Evolutionary conservation across 2,113 vertebrate genomes (phyloP).

Genomic region (Oreochromis tanganicae): DNA sequence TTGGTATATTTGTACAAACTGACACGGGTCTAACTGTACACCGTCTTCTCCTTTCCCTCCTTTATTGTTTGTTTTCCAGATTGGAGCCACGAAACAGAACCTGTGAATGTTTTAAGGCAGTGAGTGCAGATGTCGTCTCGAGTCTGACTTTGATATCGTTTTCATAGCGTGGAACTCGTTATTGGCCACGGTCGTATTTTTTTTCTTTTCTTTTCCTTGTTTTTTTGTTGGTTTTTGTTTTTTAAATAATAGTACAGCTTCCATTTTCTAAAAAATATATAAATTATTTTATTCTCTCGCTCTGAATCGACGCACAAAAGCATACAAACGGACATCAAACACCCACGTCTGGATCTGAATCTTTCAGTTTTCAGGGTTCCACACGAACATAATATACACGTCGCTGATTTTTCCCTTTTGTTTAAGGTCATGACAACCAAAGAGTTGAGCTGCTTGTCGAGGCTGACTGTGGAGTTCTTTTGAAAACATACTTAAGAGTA

Average conservation of each 20-base stretch:
- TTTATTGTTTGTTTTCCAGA: slow-evolving; percentile 67
- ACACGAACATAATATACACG: slow-evolving; percentile 48
- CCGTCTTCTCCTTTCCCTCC: slow-evolving; percentile 63
- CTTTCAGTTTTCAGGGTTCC: slow-evolving; percentile 28
- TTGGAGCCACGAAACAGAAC: slow-evolving; percentile 85
- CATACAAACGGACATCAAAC: slow-evolving; percentile 62
- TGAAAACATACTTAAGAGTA: background rate
- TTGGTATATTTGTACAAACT: slow-evolving; percentile 96
- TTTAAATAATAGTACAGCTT: slow-evolving; percentile 56
- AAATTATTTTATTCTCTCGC: slow-evolving; percentile 66
- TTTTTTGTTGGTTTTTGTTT: background rate
- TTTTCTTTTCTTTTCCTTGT: background rate
- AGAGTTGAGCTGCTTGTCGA: background rate
- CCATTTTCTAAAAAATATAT: slow-evolving; percentile 70
- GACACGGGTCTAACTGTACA: slow-evolving; percentile 93
- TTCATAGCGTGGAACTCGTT: slow-evolving; percentile 46
- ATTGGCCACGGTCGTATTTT: slow-evolving; percentile 51
- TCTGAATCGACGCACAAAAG: slow-evolving; percentile 58
- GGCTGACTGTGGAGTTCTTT: background rate
- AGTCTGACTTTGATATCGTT: slow-evolving; percentile 54
- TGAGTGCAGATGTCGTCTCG: slow-evolving; percentile 77
- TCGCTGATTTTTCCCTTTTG: slow-evolving; percentile 57
- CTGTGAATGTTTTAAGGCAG: slow-evolving; percentile 91
- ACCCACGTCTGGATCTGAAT: slow-evolving; percentile 46
- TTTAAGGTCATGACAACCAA: slow-evolving; percentile 1